Evolutionary conservation across 2,888 invertebrate species (phyloP), one percentile per base, ranked within the genome.

Genomic region (Creontiades dilutus): DNA sequence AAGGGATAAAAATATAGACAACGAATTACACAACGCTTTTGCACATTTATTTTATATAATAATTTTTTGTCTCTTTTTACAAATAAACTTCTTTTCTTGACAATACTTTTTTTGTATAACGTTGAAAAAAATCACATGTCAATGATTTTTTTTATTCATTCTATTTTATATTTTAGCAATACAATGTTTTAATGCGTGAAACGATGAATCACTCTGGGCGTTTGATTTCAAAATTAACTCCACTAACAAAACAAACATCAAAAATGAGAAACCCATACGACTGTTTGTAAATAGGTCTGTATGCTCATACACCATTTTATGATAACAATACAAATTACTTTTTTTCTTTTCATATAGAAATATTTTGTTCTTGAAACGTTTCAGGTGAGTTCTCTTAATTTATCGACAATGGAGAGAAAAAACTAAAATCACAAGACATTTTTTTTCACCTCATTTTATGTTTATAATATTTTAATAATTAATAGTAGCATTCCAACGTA

Each of bases 1-100:
- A 23, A 23, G 37, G 68, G 68, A 68, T 23, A 68, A 23, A 23
- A 68, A 68, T 12, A 23, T 23, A 68, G 37, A 37, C 19, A 16
- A 68, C 37, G 12, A 19, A 46, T 86, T 86, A 86, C 86, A 86
- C 86, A 86, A 86, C 86, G 86, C 86, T 86, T 86, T 86, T 86
- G 76, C 86, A 86, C 86, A 86, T 86, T 86, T 86, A 86, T 86
- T 86, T 86, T 76, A 86, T 86, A 86, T 86, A 86, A 86, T 86
- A 86, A 86, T 47, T 47, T 75, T 68, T 86, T 86, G 86, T 76
- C 52, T 76, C 76, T 57, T 86, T 86, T 86, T 86, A 46, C 27
- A 86, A 86, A 75, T 75, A 86, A 86, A 75, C 76, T 47, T 86
- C 75, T 86, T 85, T 85, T 85, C 46, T 61, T 85, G 61, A 85